phyloP scores from a whole-genome alignment of 1,140 invertebrate genomes.

The Plutomurus gul region DNA sequence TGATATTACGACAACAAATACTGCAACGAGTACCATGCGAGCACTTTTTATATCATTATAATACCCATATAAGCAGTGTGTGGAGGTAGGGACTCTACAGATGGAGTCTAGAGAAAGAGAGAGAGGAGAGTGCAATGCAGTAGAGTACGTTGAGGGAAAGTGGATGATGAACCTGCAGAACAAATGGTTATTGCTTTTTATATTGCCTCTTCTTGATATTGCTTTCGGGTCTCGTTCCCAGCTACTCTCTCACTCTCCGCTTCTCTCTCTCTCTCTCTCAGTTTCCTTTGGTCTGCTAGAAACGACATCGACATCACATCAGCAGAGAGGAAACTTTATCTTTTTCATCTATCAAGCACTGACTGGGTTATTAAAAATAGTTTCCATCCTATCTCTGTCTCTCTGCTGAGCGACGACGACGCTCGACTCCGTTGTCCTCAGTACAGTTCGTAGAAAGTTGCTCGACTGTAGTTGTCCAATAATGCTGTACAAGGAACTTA shows the following conservation, averaged over 20 bases:
- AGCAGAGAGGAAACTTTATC: slow-evolving; percentile 28
- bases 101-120: neutral
- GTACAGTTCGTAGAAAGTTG: no score
- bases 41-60: no score
- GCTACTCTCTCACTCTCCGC: neutral
- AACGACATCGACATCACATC: slow-evolving; percentile 10
- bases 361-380: slow-evolving; percentile 27
- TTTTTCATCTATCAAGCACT: slow-evolving; percentile 28
- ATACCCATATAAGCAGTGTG: no score
- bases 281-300: slow-evolving; percentile 16
- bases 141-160: slow-evolving; percentile 4
- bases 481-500: no score
- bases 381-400: slow-evolving; percentile 24
- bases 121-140: neutral
- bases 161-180: slow-evolving; percentile 31
- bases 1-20: no score
- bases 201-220: slow-evolving; percentile 33
- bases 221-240: slow-evolving; percentile 1
- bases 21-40: no score
- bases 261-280: neutral
- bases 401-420: no score
- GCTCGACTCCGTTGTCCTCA: no score
- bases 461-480: no score
- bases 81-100: neutral
- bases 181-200: slow-evolving; percentile 42